Evolutionary conservation across 2,797 vertebrate species (phyloP).

Genomic region (Neosilurus mollespiculum): DNA sequence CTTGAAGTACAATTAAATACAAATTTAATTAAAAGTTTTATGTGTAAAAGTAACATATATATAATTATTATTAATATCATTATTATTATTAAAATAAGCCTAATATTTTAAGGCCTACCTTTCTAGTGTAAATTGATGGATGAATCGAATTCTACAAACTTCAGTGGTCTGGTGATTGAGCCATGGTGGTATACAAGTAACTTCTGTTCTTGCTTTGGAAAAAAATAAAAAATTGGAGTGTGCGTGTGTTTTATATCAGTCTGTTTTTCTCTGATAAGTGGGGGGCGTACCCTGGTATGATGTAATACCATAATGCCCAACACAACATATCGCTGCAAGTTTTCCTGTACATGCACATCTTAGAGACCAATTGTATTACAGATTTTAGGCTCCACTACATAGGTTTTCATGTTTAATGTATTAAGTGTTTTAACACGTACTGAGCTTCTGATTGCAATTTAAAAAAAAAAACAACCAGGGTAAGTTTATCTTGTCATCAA

Average conservation of each 20-base stretch:
- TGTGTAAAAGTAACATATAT: neutral
- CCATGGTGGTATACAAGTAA: conserved; percentile 5
- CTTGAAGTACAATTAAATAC: neutral
- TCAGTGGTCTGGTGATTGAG: conserved; percentile 30
- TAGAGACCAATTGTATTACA: no score
- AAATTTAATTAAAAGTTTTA: neutral
- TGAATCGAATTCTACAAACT: conserved; percentile 23
- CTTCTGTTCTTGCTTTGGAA: conserved; percentile 26
- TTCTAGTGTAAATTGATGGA: conserved; percentile 17
- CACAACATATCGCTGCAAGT: neutral
- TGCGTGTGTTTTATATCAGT: conserved; percentile 33
- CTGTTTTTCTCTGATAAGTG: conserved; percentile 69
- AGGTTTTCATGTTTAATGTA: neutral
- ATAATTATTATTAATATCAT: neutral
- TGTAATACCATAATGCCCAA: neutral
- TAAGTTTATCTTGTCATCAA: neutral
- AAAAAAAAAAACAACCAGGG: neutral
- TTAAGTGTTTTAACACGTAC: neutral
- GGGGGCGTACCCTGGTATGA: conserved; percentile 31
- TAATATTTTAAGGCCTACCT: conserved; percentile 34
- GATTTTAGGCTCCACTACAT: neutral
- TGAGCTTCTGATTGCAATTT: neutral
- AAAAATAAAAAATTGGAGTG: conserved; percentile 35
- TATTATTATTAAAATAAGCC: neutral
- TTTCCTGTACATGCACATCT: neutral